These are phyloP conservation scores for Aphaenogaster ashmeadi DNA, from an alignment of 1,140 invertebrate species.

Conservation along the genomic window DNA sequence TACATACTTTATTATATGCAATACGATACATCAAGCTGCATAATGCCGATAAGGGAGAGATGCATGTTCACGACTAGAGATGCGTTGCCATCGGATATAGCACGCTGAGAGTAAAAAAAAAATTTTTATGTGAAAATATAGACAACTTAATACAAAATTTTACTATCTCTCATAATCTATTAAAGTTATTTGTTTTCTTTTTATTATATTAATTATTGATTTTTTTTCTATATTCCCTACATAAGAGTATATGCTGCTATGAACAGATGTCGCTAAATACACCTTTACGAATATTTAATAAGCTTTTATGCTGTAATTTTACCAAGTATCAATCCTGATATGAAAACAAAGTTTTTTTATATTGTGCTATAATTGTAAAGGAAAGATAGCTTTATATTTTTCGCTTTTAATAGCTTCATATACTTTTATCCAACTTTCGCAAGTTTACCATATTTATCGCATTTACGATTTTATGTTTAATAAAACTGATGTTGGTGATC, in stretches of 20 bases:
- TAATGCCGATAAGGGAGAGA: slow-evolving; percentile 42
- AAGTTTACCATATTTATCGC: too few species aligned
- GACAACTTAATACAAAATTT: background rate
- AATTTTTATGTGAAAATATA: slow-evolving; percentile 45
- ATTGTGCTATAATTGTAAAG: background rate
- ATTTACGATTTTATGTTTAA: background rate
- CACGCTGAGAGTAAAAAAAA: background rate
- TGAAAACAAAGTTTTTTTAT: background rate
- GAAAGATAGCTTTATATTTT: background rate
- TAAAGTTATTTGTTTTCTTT: background rate
- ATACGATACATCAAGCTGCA: background rate
- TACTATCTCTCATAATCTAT: background rate
- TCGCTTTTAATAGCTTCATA: background rate
- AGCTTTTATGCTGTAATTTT: background rate
- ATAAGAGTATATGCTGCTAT: background rate
- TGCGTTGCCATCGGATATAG: background rate
- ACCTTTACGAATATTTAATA: background rate
- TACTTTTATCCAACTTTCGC: background rate
- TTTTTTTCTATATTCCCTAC: background rate
- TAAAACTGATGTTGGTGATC: background rate
- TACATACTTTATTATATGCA: background rate
- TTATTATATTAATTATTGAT: slow-evolving; percentile 13
- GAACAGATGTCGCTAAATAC: slow-evolving; percentile 25
- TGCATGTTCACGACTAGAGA: slow-evolving; percentile 7
- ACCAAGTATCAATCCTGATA: background rate